These are phyloP conservation scores for Aegotheles bennettii DNA, from an alignment of 2,113 vertebrate genomes.

Conservation along the genomic window DNA sequence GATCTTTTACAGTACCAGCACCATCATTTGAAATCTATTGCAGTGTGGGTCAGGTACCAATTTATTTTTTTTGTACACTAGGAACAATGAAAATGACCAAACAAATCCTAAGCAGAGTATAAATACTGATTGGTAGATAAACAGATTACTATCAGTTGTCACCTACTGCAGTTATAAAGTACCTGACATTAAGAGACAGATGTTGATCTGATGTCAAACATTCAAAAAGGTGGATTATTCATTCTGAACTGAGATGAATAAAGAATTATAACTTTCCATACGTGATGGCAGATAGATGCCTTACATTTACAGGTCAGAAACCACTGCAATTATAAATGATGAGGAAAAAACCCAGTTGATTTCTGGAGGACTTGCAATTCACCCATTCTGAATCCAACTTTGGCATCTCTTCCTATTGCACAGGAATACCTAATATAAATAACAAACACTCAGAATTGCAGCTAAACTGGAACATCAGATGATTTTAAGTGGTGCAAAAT, in stretches of 20 bases:
- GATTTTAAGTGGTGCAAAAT: not conserved
- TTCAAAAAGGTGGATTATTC: not conserved
- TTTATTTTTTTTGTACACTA: not conserved
- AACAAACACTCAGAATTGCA: not conserved
- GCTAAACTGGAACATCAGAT: not conserved
- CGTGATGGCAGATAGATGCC: not conserved
- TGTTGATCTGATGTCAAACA: not conserved
- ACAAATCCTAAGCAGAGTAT: not conserved
- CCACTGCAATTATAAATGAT: not conserved
- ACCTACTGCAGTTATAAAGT: not conserved
- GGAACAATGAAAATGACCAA: not conserved
- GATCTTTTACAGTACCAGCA: not conserved
- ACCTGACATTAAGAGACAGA: not conserved
- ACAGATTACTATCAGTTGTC: not conserved
- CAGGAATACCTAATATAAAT: not conserved
- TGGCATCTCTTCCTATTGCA: not conserved
- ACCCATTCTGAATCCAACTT: not conserved
- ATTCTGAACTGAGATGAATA: constrained; percentile 2
- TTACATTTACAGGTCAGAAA: not conserved
- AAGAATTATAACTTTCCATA: not conserved
- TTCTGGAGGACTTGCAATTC: not conserved
- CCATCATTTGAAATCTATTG: not conserved
- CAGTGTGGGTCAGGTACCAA: not conserved
- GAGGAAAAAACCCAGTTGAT: not conserved
- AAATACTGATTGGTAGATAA: not conserved